Conservation (phyloP, 2,888 invertebrate species). For the Archaeoteleia sp. region DNA sequence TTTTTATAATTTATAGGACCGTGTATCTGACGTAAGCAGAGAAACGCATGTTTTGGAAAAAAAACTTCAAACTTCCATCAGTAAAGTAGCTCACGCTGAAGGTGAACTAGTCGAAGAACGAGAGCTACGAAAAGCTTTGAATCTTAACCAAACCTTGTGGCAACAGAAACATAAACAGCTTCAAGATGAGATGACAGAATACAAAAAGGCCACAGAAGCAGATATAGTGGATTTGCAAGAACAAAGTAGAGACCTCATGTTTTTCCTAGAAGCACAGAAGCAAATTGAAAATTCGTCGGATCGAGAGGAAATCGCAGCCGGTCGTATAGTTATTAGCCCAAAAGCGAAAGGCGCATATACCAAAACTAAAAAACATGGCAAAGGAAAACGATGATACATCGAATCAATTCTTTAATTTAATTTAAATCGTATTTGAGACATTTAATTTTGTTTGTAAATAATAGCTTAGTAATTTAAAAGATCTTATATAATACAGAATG, state of each 20-base stretch:
- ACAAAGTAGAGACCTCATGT: conserved; percentile 97
- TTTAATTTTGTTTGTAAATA: too few relatives aligned
- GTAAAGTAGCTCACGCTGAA: conserved; percentile 81
- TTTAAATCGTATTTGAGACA: background rate
- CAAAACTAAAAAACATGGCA: conserved; percentile 25
- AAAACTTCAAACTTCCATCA: conserved; percentile 80
- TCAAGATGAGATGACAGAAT: conserved; percentile 66
- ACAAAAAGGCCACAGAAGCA: conserved; percentile 74
- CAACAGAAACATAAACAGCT: conserved; percentile 77
- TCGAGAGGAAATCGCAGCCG: conserved; percentile 79
- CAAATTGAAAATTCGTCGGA: conserved; percentile 78
- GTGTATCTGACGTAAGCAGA: conserved; percentile 77
- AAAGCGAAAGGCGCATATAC: conserved; percentile 52
- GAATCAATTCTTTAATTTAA: background rate
- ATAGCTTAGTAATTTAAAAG: background rate
- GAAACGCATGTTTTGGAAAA: conserved; percentile 84
- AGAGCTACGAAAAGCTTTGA: conserved; percentile 86
- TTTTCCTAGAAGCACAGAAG: conserved; percentile 92
- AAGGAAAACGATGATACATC: conserved; percentile 25
- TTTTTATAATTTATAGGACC: conserved; percentile 72
- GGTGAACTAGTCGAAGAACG: conserved; percentile 88
- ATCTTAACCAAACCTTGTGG: conserved; percentile 85
- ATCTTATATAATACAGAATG: too few relatives aligned
- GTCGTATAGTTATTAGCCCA: conserved; percentile 78
- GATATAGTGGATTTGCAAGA: conserved; percentile 91